A percentile compares a stretch with the other conserved stretches of the same genome.
Evolutionary conservation across 2,113 vertebrate species (phyloP).

Genomic region (Clarias magur): DNA sequence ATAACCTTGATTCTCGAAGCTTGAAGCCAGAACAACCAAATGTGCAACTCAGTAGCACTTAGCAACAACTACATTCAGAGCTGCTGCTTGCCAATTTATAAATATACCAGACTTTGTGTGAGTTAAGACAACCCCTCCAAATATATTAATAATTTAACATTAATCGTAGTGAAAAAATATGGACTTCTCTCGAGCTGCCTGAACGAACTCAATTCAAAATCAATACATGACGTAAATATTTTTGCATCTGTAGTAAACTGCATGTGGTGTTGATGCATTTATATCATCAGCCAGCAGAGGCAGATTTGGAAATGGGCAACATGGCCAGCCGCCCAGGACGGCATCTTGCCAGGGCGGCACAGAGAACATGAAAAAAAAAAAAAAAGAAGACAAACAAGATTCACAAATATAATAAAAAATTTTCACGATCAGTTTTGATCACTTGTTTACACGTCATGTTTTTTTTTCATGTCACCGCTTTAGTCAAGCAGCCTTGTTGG

Average conservation of each 20-base stretch:
- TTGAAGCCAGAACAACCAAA: background rate
- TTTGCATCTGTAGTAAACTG: background rate
- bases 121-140: background rate
- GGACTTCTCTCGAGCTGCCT: background rate
- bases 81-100: background rate
- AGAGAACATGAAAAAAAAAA: too few species aligned
- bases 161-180: background rate
- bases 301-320: too few species aligned
- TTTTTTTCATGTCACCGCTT: too few species aligned
- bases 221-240: background rate
- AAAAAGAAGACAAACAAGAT: too few species aligned
- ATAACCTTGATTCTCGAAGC: background rate
- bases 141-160: background rate
- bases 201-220: background rate
- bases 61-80: background rate
- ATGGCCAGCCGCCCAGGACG: too few species aligned
- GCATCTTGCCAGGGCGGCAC: too few species aligned
- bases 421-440: too few species aligned
- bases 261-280: background rate
- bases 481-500: too few species aligned
- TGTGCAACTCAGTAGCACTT: background rate
- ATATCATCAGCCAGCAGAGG: background rate
- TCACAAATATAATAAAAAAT: too few species aligned
- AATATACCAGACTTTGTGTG: background rate
- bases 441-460: too few species aligned